A percentile compares a stretch with the other conserved stretches of the same genome.
Evolutionary conservation across 2,888 invertebrate species (phyloP).

Genomic region (Nezara viridula): DNA sequence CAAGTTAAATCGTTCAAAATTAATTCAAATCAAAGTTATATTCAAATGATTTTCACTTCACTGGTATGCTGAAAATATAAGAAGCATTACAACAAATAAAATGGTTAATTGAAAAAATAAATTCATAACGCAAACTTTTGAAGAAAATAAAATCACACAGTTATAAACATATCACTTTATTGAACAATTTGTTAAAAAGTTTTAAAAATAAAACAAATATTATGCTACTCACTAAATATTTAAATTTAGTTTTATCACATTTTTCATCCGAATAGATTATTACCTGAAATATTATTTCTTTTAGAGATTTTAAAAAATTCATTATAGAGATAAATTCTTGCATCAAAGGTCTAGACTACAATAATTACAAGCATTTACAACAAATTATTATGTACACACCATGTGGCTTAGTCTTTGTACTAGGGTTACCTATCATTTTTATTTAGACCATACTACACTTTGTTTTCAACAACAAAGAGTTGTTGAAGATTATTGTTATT

Average conservation of each 20-base stretch:
- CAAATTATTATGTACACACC: background rate
- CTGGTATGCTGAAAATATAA: background rate
- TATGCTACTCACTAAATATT: background rate
- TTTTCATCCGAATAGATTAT: background rate
- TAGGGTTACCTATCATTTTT: background rate
- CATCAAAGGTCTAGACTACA: background rate
- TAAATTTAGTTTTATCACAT: background rate
- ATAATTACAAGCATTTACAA: slow-evolving; percentile 38
- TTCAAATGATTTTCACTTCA: background rate
- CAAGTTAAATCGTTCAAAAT: no score
- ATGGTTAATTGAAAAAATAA: background rate
- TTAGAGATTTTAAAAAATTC: background rate
- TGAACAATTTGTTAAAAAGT: background rate
- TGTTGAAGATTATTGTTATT: background rate
- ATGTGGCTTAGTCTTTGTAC: background rate
- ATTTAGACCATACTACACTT: background rate
- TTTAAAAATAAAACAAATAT: background rate
- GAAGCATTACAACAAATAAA: background rate
- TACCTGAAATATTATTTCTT: background rate
- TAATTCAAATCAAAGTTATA: background rate
- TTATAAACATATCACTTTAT: background rate
- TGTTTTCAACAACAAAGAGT: no score
- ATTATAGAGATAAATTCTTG: background rate
- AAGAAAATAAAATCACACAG: background rate
- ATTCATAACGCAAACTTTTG: background rate